phyloP scores from a whole-genome alignment of 2,113 vertebrate genomes.

The Actenoides lindsayi region DNA sequence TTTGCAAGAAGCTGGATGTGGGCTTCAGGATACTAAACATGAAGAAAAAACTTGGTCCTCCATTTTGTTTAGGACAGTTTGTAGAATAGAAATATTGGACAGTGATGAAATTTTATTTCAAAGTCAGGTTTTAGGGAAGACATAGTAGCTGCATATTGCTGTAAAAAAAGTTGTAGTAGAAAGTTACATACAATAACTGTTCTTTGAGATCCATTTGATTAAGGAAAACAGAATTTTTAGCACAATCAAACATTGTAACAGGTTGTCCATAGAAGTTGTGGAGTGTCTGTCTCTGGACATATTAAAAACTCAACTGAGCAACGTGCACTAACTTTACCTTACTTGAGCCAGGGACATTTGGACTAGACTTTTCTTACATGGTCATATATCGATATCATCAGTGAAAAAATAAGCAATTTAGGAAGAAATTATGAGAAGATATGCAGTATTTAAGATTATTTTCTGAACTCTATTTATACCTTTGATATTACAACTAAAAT shows the following conservation, averaged over 20 bases:
- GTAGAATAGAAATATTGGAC: background rate
- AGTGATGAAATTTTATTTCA: background rate
- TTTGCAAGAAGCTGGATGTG: background rate
- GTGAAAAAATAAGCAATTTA: background rate
- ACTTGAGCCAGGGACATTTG: background rate
- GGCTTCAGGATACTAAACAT: background rate
- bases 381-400: background rate
- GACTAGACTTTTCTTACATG: background rate
- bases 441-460: background rate
- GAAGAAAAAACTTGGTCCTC: background rate
- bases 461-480: background rate
- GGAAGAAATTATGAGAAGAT: background rate
- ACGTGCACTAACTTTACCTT: background rate
- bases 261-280: rapidly evolving
- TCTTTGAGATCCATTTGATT: background rate
- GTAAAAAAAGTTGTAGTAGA: background rate
- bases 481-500: background rate
- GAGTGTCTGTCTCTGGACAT: background rate
- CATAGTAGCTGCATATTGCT: background rate
- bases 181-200: background rate
- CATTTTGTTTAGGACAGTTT: background rate
- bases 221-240: background rate
- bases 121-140: background rate
- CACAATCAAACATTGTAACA: background rate
- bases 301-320: background rate